Percentiles rank a stretch among this genome's conserved stretches.
These are phyloP conservation scores for Ammodytes dubius DNA, from an alignment of 2,113 vertebrate species.

Conservation along the genomic window DNA sequence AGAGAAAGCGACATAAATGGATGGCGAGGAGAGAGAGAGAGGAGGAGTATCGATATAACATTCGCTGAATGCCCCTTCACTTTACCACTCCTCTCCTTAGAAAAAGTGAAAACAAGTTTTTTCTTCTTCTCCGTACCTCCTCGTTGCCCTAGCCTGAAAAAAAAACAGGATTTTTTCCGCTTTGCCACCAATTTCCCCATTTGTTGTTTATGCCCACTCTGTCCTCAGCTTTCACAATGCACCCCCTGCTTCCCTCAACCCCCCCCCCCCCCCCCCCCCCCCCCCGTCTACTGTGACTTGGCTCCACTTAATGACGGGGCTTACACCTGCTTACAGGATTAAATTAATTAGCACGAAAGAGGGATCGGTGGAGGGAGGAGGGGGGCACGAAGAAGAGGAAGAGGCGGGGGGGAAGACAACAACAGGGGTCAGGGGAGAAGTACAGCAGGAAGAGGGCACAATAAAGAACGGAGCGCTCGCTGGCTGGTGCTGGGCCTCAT, in stretches of 20 bases:
- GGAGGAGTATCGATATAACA: constrained; percentile 66
- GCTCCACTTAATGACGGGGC: constrained; percentile 84
- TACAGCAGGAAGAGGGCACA: constrained; percentile 81
- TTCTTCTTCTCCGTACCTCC: constrained; percentile 17
- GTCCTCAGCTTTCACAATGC: constrained; percentile 75
- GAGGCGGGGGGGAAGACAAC: constrained; percentile 67
- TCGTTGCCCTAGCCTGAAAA: constrained; percentile 30
- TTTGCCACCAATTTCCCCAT: constrained; percentile 74
- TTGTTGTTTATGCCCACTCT: constrained; percentile 74
- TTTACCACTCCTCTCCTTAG: constrained; percentile 39
- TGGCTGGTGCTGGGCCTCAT: constrained; percentile 63
- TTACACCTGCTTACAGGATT: constrained; percentile 92
- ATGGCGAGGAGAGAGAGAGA: constrained; percentile 2
- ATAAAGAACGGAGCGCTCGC: constrained; percentile 62
- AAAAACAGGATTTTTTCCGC: constrained; percentile 80
- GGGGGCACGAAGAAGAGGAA: constrained; percentile 55
- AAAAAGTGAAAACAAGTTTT: constrained; percentile 46
- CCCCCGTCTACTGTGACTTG: constrained; percentile 79
- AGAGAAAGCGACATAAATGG: constrained; percentile 56
- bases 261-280: constrained; percentile 60
- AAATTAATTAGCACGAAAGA: constrained; percentile 89
- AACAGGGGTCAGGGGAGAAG: constrained; percentile 71
- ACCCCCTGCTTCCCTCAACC: constrained; percentile 62
- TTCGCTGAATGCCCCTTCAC: constrained; percentile 58
- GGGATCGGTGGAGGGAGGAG: constrained; percentile 68